Evolutionary conservation across 35 echinoderm and acorn worm genomes (phyloP).

Genomic region (Heliocidaris erythrogramma): DNA sequence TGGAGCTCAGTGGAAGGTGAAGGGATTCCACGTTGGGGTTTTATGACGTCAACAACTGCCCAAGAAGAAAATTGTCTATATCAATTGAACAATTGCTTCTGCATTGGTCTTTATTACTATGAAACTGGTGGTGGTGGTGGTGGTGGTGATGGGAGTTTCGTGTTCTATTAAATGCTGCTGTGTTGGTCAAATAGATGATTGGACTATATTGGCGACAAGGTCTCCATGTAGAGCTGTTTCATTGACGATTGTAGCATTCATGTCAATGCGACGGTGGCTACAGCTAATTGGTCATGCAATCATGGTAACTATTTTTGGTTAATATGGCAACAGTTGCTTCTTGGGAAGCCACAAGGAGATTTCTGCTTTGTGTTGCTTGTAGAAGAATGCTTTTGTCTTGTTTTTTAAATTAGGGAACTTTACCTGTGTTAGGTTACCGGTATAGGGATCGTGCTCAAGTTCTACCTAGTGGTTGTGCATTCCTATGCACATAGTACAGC

Average conservation of each 20-base stretch:
- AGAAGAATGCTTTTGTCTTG: not conserved
- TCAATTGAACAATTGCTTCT: slow-evolving; percentile 4
- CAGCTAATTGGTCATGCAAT: not conserved
- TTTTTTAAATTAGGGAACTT: not conserved
- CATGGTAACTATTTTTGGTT: not conserved
- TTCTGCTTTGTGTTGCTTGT: not conserved
- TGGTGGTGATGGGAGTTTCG: not conserved
- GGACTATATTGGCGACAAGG: not conserved
- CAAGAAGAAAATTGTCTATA: slow-evolving; percentile 5
- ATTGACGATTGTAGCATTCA: not conserved
- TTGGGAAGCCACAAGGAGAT: not conserved
- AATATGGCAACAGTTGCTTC: not conserved
- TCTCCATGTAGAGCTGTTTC: not conserved
- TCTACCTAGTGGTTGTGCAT: not conserved
- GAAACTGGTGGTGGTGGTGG: not conserved
- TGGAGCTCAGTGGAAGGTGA: not conserved
- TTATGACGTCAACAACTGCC: slow-evolving; percentile 7
- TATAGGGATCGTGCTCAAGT: not conserved
- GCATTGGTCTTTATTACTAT: slow-evolving; percentile 3
- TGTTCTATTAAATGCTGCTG: not conserved
- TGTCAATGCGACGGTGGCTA: not conserved
- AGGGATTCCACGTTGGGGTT: not conserved
- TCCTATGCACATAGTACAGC: not conserved
- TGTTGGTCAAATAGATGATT: not conserved
- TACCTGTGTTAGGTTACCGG: not conserved